Evolutionary conservation across 1,140 invertebrate genomes (phyloP).

Genomic region (Drosophila truncata): DNA sequence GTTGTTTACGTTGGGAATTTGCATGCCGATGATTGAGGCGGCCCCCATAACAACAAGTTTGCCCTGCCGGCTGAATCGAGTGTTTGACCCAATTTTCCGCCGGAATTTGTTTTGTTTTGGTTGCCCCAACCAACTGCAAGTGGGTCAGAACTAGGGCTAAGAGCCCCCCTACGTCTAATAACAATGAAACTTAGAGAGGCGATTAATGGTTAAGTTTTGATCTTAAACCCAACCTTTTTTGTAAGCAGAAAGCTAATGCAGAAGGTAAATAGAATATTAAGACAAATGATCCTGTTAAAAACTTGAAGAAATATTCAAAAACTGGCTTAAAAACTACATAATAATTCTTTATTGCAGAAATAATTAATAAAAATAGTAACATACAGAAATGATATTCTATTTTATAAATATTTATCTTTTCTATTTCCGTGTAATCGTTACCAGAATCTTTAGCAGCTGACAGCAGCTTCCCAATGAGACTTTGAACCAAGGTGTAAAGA

Average conservation of each 20-base stretch:
- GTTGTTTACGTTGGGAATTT: constrained; percentile 48
- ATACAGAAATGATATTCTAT: no score
- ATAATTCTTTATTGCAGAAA: no score
- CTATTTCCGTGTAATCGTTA: not conserved
- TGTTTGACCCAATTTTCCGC: constrained; percentile 47
- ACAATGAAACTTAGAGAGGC: not conserved
- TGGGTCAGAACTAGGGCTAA: constrained; percentile 32
- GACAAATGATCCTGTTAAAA: rapidly evolving
- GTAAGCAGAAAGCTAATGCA: constrained; percentile 56
- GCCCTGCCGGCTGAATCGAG: constrained; percentile 36
- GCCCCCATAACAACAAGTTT: constrained; percentile 54
- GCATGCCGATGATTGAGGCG: constrained; percentile 43
- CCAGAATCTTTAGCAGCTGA: constrained; percentile 17
- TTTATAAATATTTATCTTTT: not conserved
- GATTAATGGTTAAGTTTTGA: constrained; percentile 25
- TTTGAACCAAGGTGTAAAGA: constrained; percentile 12
- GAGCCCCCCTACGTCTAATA: not conserved
- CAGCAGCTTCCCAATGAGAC: constrained; percentile 41
- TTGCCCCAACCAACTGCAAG: constrained; percentile 20
- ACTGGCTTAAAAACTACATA: no score
- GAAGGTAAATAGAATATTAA: not conserved
- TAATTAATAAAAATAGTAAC: no score
- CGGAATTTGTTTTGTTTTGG: constrained; percentile 33
- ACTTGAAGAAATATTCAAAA: not conserved
- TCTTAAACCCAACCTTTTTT: not conserved